Base-by-base conservation (phyloP, 2,113 vertebrate species). In the Clarias magur region DNA sequence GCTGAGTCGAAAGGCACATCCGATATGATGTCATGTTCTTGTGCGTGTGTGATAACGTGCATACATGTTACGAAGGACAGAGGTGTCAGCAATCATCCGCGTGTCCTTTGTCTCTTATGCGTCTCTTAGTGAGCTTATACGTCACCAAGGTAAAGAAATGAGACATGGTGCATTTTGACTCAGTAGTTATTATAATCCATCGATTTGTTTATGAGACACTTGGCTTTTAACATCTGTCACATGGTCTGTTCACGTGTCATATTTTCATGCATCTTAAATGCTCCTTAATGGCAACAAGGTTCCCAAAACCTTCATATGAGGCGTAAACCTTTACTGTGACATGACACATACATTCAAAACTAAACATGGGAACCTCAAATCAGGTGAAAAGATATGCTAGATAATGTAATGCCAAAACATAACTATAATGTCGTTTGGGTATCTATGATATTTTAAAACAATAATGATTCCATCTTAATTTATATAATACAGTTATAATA, bases 21-120 rank as follows among this genome's bases (percentile, higher is more conserved):
- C 54, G 34, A 9, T n/a, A 70, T 87, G 80, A 87, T 62, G 67
- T 87, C 81, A 83, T 87, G 56, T 30, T 34, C 19, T 54, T 65
- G 23, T 54, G 42, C 27, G 84, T 75, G 72, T 25, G 38, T 75
- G 34, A 15, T 27, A 8, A 16, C 9, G 38, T 48, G 34, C 57
- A 75, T 42, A 48, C 23, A 54, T 53, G 73, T 15, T 76, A 53
- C 25, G 38, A 53, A 76, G 42, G 75, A 79, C 48, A 56, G n/a
- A 56, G 25, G 5, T 12, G 53, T 83, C 81, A 87, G 63, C 72
- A 83, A 73, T 16, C 86, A 87, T 56, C 78, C 21, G 63, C 15
- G 9, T 17, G 63, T 21, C 13, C 57, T 68, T 60, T 67, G 23
- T 54, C 72, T 54, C 23, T 15, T 67, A 23, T 34, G 30, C 30